Conservation (phyloP, 2,888 invertebrate genomes). For the Drosophila atripex region DNA sequence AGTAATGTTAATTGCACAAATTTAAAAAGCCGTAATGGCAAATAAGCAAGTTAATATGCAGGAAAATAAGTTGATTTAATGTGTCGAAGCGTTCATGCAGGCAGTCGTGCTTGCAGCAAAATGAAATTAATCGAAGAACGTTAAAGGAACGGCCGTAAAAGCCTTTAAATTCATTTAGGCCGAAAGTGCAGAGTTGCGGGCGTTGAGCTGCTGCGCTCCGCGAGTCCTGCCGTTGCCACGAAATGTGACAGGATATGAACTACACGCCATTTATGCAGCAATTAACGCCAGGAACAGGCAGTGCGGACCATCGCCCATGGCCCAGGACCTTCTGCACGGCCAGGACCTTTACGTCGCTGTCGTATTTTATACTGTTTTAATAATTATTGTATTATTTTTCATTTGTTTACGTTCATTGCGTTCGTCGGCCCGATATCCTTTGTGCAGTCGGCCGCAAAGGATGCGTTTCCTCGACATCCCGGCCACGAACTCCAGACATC, state of each 20-base stretch:
- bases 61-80: constrained; percentile 15
- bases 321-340: neutral
- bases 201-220: constrained; percentile 15
- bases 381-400: constrained; percentile 77
- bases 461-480: constrained; percentile 11
- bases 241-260: constrained; percentile 72
- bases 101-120: constrained; percentile 51
- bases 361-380: constrained; percentile 61
- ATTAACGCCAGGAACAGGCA: constrained; percentile 66
- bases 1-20: neutral
- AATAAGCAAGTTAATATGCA: neutral
- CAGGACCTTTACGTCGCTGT: constrained; percentile 3
- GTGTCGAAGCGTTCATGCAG: neutral
- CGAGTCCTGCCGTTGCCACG: constrained; percentile 51
- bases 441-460: constrained; percentile 23
- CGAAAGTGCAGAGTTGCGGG: constrained; percentile 15
- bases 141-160: constrained; percentile 57
- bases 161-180: constrained; percentile 70
- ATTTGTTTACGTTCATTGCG: constrained; percentile 67
- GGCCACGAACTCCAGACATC: constrained; percentile 3
- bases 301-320: constrained; percentile 32
- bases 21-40: neutral
- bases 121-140: constrained; percentile 71
- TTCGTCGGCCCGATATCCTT: constrained; percentile 28
- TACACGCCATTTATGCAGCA: constrained; percentile 74